phyloP scores from a whole-genome alignment of 2,113 vertebrate genomes.

The Nycticebus coucang region DNA sequence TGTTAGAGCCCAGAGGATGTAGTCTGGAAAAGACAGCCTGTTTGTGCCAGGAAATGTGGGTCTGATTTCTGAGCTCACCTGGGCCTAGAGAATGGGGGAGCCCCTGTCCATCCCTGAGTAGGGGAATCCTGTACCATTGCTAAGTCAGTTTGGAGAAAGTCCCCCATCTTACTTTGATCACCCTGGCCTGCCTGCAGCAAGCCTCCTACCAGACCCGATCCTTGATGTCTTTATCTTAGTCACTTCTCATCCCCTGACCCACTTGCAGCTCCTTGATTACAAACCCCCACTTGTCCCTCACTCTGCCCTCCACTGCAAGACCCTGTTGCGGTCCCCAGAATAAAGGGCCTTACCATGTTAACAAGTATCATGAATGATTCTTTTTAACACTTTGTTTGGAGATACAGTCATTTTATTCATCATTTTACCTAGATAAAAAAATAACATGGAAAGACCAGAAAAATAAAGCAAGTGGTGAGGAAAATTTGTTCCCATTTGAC shows the following conservation, averaged over 20 bases:
- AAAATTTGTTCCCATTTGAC: background rate
- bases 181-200: background rate
- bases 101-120: no score
- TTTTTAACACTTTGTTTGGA: background rate
- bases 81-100: no score
- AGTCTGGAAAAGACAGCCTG: no score
- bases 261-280: background rate
- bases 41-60: no score
- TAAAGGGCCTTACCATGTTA: background rate
- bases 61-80: no score
- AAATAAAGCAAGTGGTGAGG: background rate
- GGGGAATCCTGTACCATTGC: background rate
- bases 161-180: background rate
- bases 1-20: no score
- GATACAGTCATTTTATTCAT: background rate
- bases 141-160: background rate
- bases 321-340: background rate
- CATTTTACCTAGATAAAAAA: background rate
- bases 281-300: background rate
- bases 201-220: background rate
- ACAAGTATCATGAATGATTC: background rate
- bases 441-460: background rate
- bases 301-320: background rate
- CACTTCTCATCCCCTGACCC: background rate
- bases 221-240: background rate